phyloP scores from a whole-genome alignment of 2,797 vertebrate genomes.

The Gymnothorax reevesii region DNA sequence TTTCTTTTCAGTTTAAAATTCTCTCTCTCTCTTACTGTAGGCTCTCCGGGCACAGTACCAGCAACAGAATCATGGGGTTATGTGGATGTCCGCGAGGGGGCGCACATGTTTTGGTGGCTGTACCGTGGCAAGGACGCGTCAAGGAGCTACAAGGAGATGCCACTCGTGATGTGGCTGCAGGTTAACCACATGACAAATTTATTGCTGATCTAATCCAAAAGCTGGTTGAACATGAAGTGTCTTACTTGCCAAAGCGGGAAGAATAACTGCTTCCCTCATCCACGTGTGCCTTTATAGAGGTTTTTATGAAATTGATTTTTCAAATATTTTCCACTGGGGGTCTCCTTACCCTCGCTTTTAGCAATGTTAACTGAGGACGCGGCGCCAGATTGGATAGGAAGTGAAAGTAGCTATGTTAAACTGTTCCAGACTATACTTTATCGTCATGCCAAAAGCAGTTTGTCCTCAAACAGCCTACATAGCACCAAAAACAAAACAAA shows the following conservation, averaged over 20 bases:
- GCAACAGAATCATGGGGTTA: slow-evolving; percentile 83
- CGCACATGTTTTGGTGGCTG: slow-evolving; percentile 98
- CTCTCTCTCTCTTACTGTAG: slow-evolving; percentile 40
- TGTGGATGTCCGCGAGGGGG: slow-evolving; percentile 82
- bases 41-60: slow-evolving; percentile 37
- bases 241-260: neutral
- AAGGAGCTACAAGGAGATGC: slow-evolving; percentile 73
- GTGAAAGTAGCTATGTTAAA: neutral
- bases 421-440: neutral
- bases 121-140: slow-evolving; percentile 77
- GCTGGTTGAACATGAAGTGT: neutral
- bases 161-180: slow-evolving; percentile 95
- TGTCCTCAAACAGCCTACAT: neutral
- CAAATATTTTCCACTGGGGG: neutral
- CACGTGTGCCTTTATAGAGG: neutral
- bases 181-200: slow-evolving; percentile 58
- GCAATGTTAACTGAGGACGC: neutral
- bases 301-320: neutral
- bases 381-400: neutral
- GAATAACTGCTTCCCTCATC: neutral
- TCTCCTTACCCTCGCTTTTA: neutral
- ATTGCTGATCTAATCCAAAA: neutral
- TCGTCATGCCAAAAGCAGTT: neutral
- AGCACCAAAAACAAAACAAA: no score
- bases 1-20: no score